Percentiles rank a stretch among this genome's conserved stretches.
phyloP scores from a whole-genome alignment of 1,140 invertebrate species.

The Sarcophaga bullata region DNA sequence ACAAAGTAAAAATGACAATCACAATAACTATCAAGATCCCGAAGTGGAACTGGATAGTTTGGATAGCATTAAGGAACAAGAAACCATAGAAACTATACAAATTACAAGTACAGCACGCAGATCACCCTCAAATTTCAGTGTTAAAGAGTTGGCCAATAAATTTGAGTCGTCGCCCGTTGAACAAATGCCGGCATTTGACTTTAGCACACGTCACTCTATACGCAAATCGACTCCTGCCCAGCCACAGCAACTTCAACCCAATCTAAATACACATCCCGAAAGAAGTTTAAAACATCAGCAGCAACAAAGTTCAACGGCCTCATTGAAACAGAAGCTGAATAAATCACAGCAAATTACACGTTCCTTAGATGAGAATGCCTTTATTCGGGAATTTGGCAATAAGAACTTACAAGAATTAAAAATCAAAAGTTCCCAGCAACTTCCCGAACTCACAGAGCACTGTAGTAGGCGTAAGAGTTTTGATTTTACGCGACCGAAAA shows the following conservation, averaged over 20 bases:
- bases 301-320: conserved; percentile 46
- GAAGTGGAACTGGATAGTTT: conserved; percentile 60
- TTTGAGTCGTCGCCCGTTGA: conserved; percentile 69
- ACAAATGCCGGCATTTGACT: conserved; percentile 61
- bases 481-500: conserved; percentile 67
- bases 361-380: conserved; percentile 78
- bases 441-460: conserved; percentile 49
- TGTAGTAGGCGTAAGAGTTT: conserved; percentile 65
- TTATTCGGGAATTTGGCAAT: conserved; percentile 72
- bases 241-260: neutral
- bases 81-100: conserved; percentile 47
- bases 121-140: conserved; percentile 66
- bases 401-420: conserved; percentile 63
- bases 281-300: conserved; percentile 48
- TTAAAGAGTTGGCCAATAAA: conserved; percentile 69
- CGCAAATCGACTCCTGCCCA: conserved; percentile 42
- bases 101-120: conserved; percentile 47
- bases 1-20: conserved; percentile 41
- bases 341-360: conserved; percentile 74
- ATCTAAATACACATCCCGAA: conserved; percentile 28
- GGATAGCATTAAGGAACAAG: conserved; percentile 63
- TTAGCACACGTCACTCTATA: conserved; percentile 54
- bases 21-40: conserved; percentile 45
- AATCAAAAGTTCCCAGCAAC: conserved; percentile 55
- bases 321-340: conserved; percentile 65